Conservation (phyloP, 1,140 invertebrate species). For the Globodera rostochiensis region DNA sequence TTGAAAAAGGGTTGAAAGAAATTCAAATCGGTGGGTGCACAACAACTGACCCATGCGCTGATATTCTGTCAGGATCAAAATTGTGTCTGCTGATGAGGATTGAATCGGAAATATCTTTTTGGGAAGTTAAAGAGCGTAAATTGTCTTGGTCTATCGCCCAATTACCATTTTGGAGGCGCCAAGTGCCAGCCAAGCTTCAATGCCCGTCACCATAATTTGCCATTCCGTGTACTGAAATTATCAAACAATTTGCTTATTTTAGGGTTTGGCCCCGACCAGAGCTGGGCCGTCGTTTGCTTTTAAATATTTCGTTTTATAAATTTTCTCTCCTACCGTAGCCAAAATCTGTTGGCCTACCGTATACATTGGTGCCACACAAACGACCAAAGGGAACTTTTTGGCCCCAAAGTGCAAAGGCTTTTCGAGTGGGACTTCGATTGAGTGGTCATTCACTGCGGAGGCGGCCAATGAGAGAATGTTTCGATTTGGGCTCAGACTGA, state of each 20-base stretch:
- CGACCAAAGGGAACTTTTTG: constrained; percentile 57
- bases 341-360: constrained; percentile 17
- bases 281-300: too few relatives aligned
- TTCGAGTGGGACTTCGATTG: constrained; percentile 46
- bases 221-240: constrained; percentile 64
- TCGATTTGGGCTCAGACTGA: constrained; percentile 31
- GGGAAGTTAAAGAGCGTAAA: constrained; percentile 37
- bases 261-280: too few relatives aligned
- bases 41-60: constrained; percentile 50
- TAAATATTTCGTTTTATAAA: too few relatives aligned
- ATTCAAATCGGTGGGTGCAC: neutral
- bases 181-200: constrained; percentile 62
- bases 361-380: constrained; percentile 65
- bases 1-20: too few relatives aligned
- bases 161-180: constrained; percentile 59
- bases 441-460: neutral
- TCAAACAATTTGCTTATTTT: constrained; percentile 24
- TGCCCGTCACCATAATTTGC: constrained; percentile 63
- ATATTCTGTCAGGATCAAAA: constrained; percentile 57
- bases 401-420: constrained; percentile 38
- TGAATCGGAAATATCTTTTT: constrained; percentile 62
- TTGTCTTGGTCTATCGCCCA: neutral
- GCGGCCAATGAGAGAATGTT: constrained; percentile 9
- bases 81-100: constrained; percentile 57
- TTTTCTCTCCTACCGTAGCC: constrained; percentile 19